phyloP scores from a whole-genome alignment of 2,113 vertebrate genomes.

The Platysternon megacephalum region DNA sequence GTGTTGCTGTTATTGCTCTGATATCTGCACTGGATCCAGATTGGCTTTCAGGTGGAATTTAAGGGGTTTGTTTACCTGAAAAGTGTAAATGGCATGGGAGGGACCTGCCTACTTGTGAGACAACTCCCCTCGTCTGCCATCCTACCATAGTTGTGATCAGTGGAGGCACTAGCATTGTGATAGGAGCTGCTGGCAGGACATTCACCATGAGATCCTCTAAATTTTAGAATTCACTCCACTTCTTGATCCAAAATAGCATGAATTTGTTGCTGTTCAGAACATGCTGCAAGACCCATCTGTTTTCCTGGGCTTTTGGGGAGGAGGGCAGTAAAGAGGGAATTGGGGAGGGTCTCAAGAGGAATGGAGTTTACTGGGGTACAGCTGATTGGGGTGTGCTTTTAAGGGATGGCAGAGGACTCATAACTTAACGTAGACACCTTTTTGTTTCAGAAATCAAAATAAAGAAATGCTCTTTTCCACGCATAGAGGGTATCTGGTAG shows the following conservation, averaged over 20 bases:
- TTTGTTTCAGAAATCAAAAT: background rate
- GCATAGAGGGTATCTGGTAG: background rate
- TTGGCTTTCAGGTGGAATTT: background rate
- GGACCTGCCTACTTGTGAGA: background rate
- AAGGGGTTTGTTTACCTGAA: background rate
- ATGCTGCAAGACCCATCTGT: background rate
- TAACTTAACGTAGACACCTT: background rate
- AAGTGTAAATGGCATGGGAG: background rate
- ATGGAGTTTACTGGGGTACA: background rate
- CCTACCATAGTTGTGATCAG: background rate
- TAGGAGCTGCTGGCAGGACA: background rate
- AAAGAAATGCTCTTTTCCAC: background rate
- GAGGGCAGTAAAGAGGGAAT: background rate
- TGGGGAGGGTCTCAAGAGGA: background rate
- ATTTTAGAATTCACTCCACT: background rate
- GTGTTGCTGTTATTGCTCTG: slow-evolving; percentile 26
- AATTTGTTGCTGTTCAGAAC: background rate
- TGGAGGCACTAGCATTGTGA: background rate
- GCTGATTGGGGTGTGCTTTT: background rate
- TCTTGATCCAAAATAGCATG: background rate
- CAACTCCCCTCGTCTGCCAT: background rate
- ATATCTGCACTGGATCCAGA: background rate
- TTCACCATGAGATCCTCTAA: background rate
- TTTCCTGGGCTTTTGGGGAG: background rate
- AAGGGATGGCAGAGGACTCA: background rate